A percentile compares a stretch with the other conserved stretches of the same genome.
phyloP scores from a whole-genome alignment of 2,888 invertebrate species.

The Volucella inflata region DNA sequence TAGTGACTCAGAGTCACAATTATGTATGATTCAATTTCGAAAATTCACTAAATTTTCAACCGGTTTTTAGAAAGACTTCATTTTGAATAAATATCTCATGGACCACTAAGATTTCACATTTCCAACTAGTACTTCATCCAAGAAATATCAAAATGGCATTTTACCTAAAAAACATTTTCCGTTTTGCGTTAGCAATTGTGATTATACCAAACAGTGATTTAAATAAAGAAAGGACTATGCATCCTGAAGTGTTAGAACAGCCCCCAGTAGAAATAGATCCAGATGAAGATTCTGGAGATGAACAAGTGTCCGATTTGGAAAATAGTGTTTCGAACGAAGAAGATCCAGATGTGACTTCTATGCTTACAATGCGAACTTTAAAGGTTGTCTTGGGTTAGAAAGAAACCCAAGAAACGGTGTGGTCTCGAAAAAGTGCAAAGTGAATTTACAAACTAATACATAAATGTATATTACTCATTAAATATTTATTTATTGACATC shows the following conservation, averaged over 20 bases:
- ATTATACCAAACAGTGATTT: neutral
- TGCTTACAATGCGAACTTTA: neutral
- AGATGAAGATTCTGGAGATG: constrained; percentile 9
- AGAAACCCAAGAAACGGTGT: too few relatives aligned
- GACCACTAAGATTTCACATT: constrained; percentile 3
- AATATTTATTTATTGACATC: too few relatives aligned
- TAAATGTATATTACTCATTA: too few relatives aligned
- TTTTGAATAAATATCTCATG: neutral
- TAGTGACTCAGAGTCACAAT: too few relatives aligned
- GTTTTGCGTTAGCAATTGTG: neutral
- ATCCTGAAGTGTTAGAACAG: neutral
- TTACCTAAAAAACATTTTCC: neutral
- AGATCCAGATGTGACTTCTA: neutral
- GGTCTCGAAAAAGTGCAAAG: too few relatives aligned
- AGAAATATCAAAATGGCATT: constrained; percentile 27
- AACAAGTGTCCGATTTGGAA: neutral
- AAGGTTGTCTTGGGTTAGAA: neutral
- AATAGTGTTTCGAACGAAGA: neutral
- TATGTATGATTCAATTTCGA: too few relatives aligned
- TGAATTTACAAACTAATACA: too few relatives aligned
- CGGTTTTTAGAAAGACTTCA: neutral
- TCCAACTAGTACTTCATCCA: constrained; percentile 1
- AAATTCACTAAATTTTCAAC: neutral
- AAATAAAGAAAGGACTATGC: neutral
- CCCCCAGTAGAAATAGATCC: neutral